These are phyloP conservation scores for Drosophila mimetica DNA, from an alignment of 2,888 invertebrate genomes.

Conservation along the genomic window DNA sequence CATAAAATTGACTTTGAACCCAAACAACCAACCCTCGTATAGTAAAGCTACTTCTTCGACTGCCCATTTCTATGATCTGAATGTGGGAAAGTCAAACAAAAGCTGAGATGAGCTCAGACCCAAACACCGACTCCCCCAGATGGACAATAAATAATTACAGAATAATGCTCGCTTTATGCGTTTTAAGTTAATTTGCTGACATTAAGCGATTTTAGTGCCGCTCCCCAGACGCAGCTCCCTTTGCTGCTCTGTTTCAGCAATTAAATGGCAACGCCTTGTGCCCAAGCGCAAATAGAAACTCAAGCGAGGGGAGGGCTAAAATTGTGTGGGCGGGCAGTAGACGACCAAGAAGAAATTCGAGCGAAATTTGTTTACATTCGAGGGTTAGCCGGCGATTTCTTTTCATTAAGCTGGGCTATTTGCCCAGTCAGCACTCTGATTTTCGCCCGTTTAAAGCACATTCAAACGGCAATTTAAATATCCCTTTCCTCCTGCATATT, in stretches of 20 bases:
- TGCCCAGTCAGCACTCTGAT: slow-evolving; percentile 1
- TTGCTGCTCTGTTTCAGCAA: slow-evolving; percentile 42
- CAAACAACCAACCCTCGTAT: slow-evolving; percentile 19
- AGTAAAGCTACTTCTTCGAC: slow-evolving; percentile 6
- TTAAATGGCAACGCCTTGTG: slow-evolving; percentile 70
- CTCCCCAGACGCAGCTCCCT: slow-evolving; percentile 13
- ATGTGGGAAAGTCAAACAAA: slow-evolving; percentile 70
- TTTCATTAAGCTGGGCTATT: slow-evolving; percentile 24
- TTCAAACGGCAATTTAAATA: slow-evolving; percentile 9
- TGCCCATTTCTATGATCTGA: slow-evolving; percentile 17
- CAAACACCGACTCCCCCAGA: slow-evolving; percentile 1
- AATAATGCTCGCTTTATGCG: slow-evolving; percentile 79
- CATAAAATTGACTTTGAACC: neutral
- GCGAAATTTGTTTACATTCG: slow-evolving; percentile 32
- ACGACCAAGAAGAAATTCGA: slow-evolving; percentile 58
- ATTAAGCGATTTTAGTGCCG: slow-evolving; percentile 72
- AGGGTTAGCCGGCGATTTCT: slow-evolving; percentile 36
- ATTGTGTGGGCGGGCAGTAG: slow-evolving; percentile 64
- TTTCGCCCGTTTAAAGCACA: slow-evolving; percentile 7
- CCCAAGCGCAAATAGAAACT: slow-evolving; percentile 60
- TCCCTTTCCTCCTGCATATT: slow-evolving; percentile 20
- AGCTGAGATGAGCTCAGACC: slow-evolving; percentile 14
- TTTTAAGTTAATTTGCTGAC: slow-evolving; percentile 81
- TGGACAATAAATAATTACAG: slow-evolving; percentile 74
- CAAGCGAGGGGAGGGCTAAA: slow-evolving; percentile 40